Conservation (phyloP, 2,113 vertebrate genomes). For the Gymnarchus niloticus region DNA sequence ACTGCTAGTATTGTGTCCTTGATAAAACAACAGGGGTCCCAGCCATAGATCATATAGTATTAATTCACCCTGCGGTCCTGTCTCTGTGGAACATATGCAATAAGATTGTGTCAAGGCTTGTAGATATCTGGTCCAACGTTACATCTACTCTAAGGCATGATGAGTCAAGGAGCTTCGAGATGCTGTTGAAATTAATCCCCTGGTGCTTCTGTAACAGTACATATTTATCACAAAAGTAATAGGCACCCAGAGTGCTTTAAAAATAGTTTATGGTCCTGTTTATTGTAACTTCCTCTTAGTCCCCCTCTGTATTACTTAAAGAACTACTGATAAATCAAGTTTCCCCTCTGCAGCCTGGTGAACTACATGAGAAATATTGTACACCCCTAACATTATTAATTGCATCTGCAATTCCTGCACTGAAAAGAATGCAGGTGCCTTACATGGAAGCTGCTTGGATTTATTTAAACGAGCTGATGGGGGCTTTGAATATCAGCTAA, state of each 20-base stretch:
- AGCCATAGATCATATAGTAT: conserved; percentile 4
- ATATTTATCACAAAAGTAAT: conserved; percentile 19
- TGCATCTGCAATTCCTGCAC: neutral
- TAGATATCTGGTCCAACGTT: neutral
- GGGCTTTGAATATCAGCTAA: neutral
- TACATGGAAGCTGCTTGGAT: neutral
- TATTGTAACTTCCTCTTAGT: conserved; percentile 13
- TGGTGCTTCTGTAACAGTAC: neutral
- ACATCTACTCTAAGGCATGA: neutral
- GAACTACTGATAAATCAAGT: neutral
- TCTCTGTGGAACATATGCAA: neutral
- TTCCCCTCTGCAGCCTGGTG: neutral
- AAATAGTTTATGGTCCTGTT: conserved; percentile 11
- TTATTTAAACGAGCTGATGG: neutral
- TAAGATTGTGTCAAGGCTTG: neutral
- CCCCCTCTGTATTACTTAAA: neutral
- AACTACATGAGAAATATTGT: neutral
- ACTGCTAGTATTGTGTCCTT: neutral
- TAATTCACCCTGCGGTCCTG: neutral
- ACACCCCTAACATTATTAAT: conserved; percentile 19
- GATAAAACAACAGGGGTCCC: neutral
- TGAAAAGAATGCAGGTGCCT: neutral
- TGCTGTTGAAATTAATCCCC: conserved; percentile 10
- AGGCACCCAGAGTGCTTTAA: neutral
- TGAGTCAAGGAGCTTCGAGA: neutral